Conservation (phyloP, 2,113 vertebrate genomes). For the Calcarius ornatus region DNA sequence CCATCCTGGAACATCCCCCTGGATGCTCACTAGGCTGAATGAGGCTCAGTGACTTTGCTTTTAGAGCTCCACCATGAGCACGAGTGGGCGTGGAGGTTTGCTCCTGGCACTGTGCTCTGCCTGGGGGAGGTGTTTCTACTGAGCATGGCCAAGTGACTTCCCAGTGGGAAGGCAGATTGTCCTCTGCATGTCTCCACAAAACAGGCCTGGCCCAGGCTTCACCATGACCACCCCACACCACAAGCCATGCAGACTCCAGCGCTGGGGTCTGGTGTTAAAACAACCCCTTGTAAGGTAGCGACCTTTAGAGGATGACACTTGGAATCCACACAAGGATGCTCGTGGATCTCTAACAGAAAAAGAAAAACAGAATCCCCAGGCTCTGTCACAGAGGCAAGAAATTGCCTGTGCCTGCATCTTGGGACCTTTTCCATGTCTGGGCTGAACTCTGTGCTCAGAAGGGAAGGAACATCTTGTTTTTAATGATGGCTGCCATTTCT, state of each 20-base stretch:
- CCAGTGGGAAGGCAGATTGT: not conserved
- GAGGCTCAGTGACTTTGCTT: not conserved
- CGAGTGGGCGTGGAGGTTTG: not conserved
- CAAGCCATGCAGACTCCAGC: not conserved
- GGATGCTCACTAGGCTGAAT: not conserved
- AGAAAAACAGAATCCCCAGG: not conserved
- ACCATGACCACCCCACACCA: not conserved
- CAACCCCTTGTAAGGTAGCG: too few relatives aligned
- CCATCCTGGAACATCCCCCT: not conserved
- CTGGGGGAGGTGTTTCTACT: not conserved
- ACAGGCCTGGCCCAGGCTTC: not conserved
- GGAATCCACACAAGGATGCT: not conserved
- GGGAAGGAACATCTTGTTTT: not conserved
- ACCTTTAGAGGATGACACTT: not conserved
- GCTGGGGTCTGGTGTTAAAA: not conserved
- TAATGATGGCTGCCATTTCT: not conserved
- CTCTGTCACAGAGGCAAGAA: not conserved
- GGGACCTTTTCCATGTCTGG: not conserved
- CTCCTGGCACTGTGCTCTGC: not conserved
- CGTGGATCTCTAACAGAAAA: rapidly evolving
- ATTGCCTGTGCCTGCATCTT: not conserved
- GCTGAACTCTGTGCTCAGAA: not conserved
- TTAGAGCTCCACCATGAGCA: rapidly evolving
- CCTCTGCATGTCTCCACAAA: not conserved
- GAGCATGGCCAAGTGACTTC: not conserved